Percentiles rank a stretch among this genome's conserved stretches.
Conservation (phyloP, 2,797 vertebrate genomes). For the Mareca strepera region DNA sequence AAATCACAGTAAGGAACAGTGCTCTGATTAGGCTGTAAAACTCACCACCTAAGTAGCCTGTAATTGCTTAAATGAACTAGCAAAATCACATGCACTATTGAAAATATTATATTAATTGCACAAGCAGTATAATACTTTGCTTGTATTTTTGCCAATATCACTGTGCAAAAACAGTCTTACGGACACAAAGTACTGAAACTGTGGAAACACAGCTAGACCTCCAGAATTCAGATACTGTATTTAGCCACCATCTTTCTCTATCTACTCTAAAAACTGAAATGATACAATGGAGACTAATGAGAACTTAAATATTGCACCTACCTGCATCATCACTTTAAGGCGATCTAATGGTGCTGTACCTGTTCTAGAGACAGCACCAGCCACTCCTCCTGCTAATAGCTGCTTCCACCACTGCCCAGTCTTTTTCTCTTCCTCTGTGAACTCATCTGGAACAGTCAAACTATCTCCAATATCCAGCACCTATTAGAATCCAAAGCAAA, state of each 20-base stretch:
- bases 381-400: conserved; percentile 87
- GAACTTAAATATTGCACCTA: conserved; percentile 43
- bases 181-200: not conserved
- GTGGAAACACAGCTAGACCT: not conserved
- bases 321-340: conserved; percentile 97
- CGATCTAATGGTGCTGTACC: conserved; percentile 92
- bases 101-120: not conserved
- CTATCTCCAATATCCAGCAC: conserved; percentile 95
- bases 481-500: conserved; percentile 73
- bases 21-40: not conserved
- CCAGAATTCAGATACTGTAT: not conserved
- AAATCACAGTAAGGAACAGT: not conserved
- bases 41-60: not conserved
- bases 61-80: not conserved
- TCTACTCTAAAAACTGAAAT: not conserved
- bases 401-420: conserved; percentile 93
- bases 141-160: not conserved
- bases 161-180: not conserved
- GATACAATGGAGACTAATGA: not conserved
- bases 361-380: conserved; percentile 91
- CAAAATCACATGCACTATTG: not conserved
- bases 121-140: not conserved
- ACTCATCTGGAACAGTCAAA: conserved; percentile 91
- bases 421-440: conserved; percentile 92
- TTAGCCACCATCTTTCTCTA: not conserved